Base-by-base conservation (phyloP, 2,888 invertebrate genomes). In the Drosophila anceps region DNA sequence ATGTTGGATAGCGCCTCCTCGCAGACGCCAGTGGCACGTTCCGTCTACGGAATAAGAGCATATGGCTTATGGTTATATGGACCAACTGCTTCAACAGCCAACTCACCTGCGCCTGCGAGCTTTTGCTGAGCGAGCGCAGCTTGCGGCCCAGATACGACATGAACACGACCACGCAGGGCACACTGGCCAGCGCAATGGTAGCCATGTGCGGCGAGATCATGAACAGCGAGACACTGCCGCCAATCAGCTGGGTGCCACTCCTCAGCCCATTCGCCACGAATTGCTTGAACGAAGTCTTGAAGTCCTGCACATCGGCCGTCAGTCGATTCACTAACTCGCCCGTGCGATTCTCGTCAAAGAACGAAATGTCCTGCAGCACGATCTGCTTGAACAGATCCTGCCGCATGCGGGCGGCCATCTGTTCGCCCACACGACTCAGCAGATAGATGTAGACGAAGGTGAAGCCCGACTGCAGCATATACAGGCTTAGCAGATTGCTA, bases 211-310 rank as follows among this genome's bases (percentile, higher is more conserved):
- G 98, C 0, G 98, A 98, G 90, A 99, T 97, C 44, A 97, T 93
- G 76, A 97, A 95, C 57, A 99, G 93, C 18, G 93, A 93, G 24
- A 93, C 86, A 10, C 90, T 87, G 46, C 93, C 93, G 18, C 93
- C 93, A 2, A 94, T 90, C 73, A 98, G 96, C 94, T 98, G 98
- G 0, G 98, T 96, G 6, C 95, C 93, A 53, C 98, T 97, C 66
- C 98, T 94, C 35, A 99, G 93, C 1, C 99, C 99, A 88, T 98
- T 98, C 1, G 98, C 97, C 51, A 99, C 95, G 29, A 97, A 96
- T 89, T 97, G 95, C 92, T 99, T 99, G 91, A 99, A 99, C 1
- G 97, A 96, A 84, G 98, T 98, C 93, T 99, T 99, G 92, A 99
- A 99, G 91, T 99, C 98, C 92, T 99, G 98, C 10, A 99, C 96